These are phyloP conservation scores for Clostera curtula DNA, from an alignment of 2,888 invertebrate species.

Conservation along the genomic window DNA sequence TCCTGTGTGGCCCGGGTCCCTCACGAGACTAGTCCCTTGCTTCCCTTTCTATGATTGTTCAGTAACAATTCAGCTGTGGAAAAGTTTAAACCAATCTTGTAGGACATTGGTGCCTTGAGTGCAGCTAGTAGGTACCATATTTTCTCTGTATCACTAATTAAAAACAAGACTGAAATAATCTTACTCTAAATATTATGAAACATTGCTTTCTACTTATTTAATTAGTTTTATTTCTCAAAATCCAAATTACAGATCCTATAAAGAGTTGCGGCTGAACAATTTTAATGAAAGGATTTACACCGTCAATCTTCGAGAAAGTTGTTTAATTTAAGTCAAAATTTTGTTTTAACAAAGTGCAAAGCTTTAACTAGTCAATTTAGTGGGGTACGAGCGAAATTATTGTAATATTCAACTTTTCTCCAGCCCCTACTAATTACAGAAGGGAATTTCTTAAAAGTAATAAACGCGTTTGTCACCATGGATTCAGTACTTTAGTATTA, in stretches of 20 bases:
- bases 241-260: slow-evolving; percentile 52
- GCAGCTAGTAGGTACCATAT: no score
- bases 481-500: no score
- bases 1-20: no score
- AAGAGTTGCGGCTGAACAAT: slow-evolving; percentile 59
- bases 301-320: slow-evolving; percentile 41
- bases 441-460: no score
- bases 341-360: slow-evolving; percentile 30
- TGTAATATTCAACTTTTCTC: no score
- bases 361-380: slow-evolving; percentile 25
- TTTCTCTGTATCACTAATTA: neutral
- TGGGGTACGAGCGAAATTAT: slow-evolving; percentile 6
- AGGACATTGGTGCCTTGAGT: no score
- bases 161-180: neutral
- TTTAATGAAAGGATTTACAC: slow-evolving; percentile 58
- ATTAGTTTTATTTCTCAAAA: slow-evolving; percentile 61
- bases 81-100: no score
- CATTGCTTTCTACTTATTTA: slow-evolving; percentile 34
- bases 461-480: no score
- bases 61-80: no score
- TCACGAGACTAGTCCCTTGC: no score
- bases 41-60: no score
- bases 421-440: no score
- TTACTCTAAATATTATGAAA: slow-evolving; percentile 17
- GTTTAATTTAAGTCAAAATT: slow-evolving; percentile 46